phyloP scores from a whole-genome alignment of 2,113 vertebrate genomes.

The Vidua chalybeata region DNA sequence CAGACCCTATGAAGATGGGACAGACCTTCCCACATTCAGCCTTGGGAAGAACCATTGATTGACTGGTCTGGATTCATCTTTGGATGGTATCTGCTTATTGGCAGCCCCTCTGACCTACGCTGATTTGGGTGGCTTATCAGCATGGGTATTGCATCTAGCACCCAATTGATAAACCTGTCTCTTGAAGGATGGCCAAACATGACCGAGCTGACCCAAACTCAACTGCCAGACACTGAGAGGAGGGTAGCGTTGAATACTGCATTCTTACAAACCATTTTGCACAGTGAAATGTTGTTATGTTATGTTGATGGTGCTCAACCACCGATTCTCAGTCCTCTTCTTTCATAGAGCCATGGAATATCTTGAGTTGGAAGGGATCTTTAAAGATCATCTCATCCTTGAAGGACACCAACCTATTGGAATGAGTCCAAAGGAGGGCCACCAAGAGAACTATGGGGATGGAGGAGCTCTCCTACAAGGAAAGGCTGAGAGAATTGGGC shows the following conservation, averaged over 20 bases:
- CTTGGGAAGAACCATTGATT: rapidly evolving
- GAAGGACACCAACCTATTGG: background rate
- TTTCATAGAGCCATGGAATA: background rate
- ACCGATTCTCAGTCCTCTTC: background rate
- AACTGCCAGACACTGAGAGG: background rate
- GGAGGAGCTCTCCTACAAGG: background rate
- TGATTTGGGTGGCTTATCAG: background rate
- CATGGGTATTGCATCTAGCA: background rate
- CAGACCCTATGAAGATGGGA: background rate
- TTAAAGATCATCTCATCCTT: background rate
- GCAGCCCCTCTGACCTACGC: background rate
- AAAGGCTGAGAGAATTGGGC: background rate
- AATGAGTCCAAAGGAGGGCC: background rate
- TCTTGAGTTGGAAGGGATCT: background rate
- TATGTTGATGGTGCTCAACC: background rate
- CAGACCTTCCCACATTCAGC: background rate
- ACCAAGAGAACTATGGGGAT: background rate
- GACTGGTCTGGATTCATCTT: background rate
- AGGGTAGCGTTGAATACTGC: background rate
- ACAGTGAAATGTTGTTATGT: rapidly evolving
- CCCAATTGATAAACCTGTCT: background rate
- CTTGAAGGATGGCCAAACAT: background rate
- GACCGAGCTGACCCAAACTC: background rate
- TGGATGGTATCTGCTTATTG: background rate
- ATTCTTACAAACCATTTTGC: background rate